Percentiles rank a stretch among this genome's conserved stretches.
Conservation (phyloP, 2,797 vertebrate species). For the Sphenopsis melanotis region DNA sequence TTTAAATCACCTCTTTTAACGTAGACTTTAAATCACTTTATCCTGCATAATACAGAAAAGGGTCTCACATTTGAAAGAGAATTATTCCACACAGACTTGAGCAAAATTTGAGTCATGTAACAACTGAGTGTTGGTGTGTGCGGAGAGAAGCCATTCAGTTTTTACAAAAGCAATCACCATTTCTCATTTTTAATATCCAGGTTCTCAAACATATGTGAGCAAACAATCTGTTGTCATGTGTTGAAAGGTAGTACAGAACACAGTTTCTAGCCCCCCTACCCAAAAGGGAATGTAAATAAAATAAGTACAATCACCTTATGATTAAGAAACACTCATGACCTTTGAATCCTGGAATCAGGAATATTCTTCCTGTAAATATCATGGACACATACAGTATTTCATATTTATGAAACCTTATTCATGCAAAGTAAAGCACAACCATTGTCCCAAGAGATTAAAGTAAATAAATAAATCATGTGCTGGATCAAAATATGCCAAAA, state of each 20-base stretch:
- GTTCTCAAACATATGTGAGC: background rate
- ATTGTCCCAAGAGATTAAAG: background rate
- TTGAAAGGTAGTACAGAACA: background rate
- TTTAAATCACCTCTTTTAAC: constrained; percentile 8
- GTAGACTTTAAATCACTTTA: constrained; percentile 1
- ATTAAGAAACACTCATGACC: background rate
- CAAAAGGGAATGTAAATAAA: background rate
- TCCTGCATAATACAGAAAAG: background rate
- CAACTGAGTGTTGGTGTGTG: background rate
- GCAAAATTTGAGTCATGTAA: background rate
- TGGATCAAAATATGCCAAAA: constrained; percentile 4
- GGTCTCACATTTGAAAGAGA: background rate
- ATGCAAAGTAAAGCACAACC: background rate
- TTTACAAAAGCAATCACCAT: background rate
- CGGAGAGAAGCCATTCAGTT: background rate
- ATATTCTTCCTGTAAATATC: background rate
- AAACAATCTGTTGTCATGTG: background rate
- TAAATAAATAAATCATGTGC: constrained; percentile 2
- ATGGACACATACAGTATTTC: background rate
- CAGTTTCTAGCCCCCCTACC: background rate
- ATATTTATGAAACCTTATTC: background rate
- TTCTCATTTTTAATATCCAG: background rate
- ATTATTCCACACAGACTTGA: background rate
- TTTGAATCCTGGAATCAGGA: background rate
- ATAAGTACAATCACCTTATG: background rate